Evolutionary conservation across 2,888 invertebrate genomes (phyloP), one percentile per base, ranked within the genome.

Genomic region (Andrena flavipes): DNA sequence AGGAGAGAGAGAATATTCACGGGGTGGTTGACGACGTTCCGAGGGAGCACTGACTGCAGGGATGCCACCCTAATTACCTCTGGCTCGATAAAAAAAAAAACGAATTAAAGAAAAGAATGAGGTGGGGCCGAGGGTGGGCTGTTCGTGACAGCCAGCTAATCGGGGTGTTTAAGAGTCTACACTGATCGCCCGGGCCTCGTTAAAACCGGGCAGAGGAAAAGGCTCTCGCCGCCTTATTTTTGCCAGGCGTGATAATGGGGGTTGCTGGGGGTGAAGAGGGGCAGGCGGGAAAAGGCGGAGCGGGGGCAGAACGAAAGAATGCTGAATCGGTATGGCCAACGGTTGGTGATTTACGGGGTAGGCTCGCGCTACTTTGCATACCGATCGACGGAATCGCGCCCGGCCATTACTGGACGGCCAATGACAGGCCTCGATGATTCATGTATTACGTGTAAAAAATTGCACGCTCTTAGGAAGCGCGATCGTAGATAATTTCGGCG

Each of bases 161-260:
- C 93, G 93, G 93, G 93, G 94, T 93, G 93, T 94, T 94, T 93
- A 93, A 94, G 93, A 93, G 93, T 94, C 94, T 93, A 93, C 93
- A 93, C 93, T 93, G 93, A 94, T 93, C 94, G 94, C 91, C 91
- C 84, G 90, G 93, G 91, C 91, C 91, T 93, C 92, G 93, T 93
- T 93, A 93, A 93, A 94, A 92, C 90, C 85, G 87, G 84, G 90
- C 80, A 77, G 88, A 85, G 92, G 90, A 91, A 92, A 91, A 87
- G 88, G 88, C 89, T 90, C 89, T 83, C 82, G 84, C 82, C 87
- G 91, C 88, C 91, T 92, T 92, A 92, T 92, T 93, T 93, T 92
- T 91, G 88, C 91, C 89, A 83, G 89, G 92, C 91, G 92, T 89
- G 93, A 93, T 93, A 93, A 93, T 93, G 92, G 93, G 88, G 90